phyloP scores from a whole-genome alignment of 2,113 vertebrate species.

The Hippoglossus stenolepis region DNA sequence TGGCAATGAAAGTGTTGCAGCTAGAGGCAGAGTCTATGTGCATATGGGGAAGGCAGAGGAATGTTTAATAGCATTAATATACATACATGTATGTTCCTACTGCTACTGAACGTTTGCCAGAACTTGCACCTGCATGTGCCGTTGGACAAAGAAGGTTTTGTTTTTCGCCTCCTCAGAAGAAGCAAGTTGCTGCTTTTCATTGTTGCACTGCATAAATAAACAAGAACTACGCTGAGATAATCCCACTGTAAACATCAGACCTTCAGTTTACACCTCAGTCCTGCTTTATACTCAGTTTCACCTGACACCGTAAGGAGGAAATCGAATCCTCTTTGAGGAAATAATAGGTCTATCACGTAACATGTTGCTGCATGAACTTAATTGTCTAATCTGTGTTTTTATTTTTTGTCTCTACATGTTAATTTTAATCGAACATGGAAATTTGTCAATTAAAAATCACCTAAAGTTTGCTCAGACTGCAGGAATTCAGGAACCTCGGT shows the following conservation, averaged over 20 bases:
- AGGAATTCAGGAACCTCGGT: background rate
- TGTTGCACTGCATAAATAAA: background rate
- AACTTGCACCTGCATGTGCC: background rate
- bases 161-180: background rate
- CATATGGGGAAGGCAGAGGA: background rate
- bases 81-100: background rate
- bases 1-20: background rate
- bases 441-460: background rate
- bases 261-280: background rate
- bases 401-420: background rate
- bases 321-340: background rate
- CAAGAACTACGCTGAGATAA: slow-evolving; percentile 1
- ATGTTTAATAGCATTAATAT: background rate
- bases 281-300: background rate
- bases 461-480: too few species aligned
- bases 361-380: background rate
- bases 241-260: background rate
- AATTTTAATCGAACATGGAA: background rate
- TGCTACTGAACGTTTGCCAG: background rate
- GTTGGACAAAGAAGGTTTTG: background rate
- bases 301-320: background rate
- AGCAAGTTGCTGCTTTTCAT: background rate
- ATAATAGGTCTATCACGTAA: background rate
- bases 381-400: background rate
- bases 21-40: background rate